Base-by-base conservation (phyloP, 2,888 invertebrate genomes). In the Conus canariensis region DNA sequence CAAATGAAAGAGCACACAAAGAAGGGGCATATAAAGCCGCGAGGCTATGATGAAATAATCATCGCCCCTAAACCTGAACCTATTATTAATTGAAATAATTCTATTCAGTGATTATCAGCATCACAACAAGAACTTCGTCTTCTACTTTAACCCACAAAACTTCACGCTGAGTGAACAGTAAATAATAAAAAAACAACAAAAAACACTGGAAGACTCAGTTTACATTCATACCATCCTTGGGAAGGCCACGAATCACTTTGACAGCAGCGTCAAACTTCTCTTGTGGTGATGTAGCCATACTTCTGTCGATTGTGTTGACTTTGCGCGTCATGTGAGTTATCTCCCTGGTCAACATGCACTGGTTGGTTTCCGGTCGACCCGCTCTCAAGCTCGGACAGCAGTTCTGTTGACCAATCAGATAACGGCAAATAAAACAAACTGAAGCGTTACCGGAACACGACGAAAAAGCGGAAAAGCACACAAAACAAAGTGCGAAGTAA, bases 181-280 rank as follows among this genome's bases (percentile, higher is more conserved):
- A 30, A 30, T 30, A 30, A 30, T 22, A 30, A 30, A 30, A 0
- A 30, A 30, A 74, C 5, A 74, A 22, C 7, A n/a, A 74, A 6
- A 5, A n/a, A 74, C 10, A 22, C 6, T n/a, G 22, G n/a, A 74
- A 80, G 22, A 8, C 14, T 59, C 58, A 59, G 45, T 30, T 2
- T 30, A 30, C 2, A 30, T 70, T 77, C 97, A 97, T 96, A 98
- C 98, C 99, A 97, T 99, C 98, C 97, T 99, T 99, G 58, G 99
- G 99, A 94, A 99, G 97, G 96, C 98, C 98, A 95, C 98, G 97
- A 92, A 99, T 99, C 92, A 99, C 98, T 96, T 98, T 98, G 58
- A 99, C 98, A 90, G 99, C 99, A 90, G 99, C 98, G 95, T 98
- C 97, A 96, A 99, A 99, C 96, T 98, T 98, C 95, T 98, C 98